Conservation (phyloP, 2,113 vertebrate genomes). For the Podarcis muralis region DNA sequence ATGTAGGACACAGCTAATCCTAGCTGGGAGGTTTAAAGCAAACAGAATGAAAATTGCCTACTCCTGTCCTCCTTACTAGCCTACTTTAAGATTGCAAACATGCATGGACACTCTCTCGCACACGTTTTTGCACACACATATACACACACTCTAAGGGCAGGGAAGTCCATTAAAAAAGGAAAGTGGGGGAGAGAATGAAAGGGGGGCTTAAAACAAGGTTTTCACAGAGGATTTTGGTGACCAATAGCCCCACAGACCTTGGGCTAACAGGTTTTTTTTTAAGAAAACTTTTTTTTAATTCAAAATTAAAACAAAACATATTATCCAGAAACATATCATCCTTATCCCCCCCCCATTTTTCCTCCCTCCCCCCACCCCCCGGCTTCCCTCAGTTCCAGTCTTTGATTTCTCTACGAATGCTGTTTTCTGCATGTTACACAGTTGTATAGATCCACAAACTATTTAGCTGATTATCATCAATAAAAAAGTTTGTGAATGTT, state of each 20-base stretch:
- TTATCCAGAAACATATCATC: too few species aligned
- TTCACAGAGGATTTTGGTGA: neutral
- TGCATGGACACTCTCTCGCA: neutral
- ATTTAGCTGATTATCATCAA: too few species aligned
- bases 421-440: too few species aligned
- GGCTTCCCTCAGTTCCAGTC: too few species aligned
- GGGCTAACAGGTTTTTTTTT: neutral
- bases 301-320: too few species aligned
- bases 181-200: neutral
- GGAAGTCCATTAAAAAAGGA: neutral
- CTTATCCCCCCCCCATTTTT: too few species aligned
- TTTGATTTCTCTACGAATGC: too few species aligned
- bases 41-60: conserved; percentile 64
- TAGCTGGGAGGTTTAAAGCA: conserved; percentile 75
- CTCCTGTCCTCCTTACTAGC: neutral
- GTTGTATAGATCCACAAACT: too few species aligned
- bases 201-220: neutral
- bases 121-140: neutral
- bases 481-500: too few species aligned
- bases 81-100: conserved; percentile 35
- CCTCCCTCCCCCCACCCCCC: too few species aligned
- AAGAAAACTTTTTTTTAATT: too few species aligned
- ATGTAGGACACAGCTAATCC: conserved; percentile 76
- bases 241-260: neutral
- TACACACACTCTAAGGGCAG: neutral